Base-by-base conservation (phyloP, 2,888 invertebrate genomes). In the Villa cingulata region DNA sequence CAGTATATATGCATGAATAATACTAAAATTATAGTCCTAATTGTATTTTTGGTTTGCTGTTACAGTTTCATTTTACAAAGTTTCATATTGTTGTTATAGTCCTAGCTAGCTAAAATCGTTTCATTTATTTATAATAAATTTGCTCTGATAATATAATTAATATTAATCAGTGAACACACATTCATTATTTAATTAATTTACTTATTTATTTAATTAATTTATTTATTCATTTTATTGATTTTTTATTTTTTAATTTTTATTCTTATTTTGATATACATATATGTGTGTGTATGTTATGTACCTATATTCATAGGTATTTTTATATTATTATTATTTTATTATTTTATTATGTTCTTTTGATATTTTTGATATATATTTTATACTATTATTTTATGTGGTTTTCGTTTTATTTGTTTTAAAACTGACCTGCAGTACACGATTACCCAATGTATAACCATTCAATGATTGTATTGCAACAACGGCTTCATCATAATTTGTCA, bases 401-500 rank as follows among this genome's bases (percentile, higher is more conserved):
- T 85, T 85, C 74, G 84, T 85, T 74, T 86, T 86, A 73, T 86
- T 86, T 65, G 86, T 90, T 79, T 94, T 94, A 81, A 94, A 92
- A 74, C 91, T 92, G 74, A 96, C 94, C 77, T 95, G 95, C 66
- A 95, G 80, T 61, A 92, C 90, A 61, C 95, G 83, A 71, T 91
- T 92, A 63, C 90, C 91, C 63, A 96, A 77, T 61, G 90, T 88
- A 73, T 92, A 94, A 62, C 95, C 95, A 72, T 96, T 95, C 65
- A 96, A 77, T 56, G 90, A 90, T 72, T 92, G 90, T 65, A 95
- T 95, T 59, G 96, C 95, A 61, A 91, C 87, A 55, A 92, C 83
- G 51, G 95, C 91, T 72, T 96, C 95, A 64, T 95, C 94, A 68
- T 96, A 95, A 72, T 94, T 92, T 67, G 92, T 92, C 95, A 96